These are phyloP conservation scores for Nothocercus nigrocapillus DNA, from an alignment of 2,113 vertebrate species.

Conservation along the genomic window DNA sequence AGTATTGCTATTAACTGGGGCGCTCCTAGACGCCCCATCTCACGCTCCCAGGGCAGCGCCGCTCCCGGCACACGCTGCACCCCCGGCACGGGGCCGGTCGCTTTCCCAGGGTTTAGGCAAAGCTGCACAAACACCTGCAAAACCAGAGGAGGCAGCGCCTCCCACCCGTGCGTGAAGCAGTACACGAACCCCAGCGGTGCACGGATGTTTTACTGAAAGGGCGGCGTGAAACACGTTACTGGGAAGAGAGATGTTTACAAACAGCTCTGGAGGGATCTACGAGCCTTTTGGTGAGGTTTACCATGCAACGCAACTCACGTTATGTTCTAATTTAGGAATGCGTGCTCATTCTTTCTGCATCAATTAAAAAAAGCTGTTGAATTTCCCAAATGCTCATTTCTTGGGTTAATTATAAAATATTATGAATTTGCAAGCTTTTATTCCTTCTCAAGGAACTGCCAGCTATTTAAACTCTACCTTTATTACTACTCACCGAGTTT, in stretches of 20 bases:
- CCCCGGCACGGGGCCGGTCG: too few relatives aligned
- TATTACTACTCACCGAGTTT: conserved; percentile 64
- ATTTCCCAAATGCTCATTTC: conserved; percentile 57
- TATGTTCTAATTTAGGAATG: conserved; percentile 39
- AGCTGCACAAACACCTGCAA: background rate
- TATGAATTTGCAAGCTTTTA: conserved; percentile 64
- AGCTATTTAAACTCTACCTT: conserved; percentile 64
- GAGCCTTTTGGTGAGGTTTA: conserved; percentile 18
- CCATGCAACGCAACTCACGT: conserved; percentile 20
- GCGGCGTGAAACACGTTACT: background rate
- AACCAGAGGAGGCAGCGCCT: background rate
- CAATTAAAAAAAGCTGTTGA: background rate
- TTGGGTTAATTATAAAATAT: conserved; percentile 58
- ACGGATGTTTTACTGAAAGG: background rate
- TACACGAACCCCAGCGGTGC: background rate
- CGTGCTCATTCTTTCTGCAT: background rate
- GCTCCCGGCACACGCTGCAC: too few relatives aligned
- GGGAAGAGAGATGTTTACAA: background rate
- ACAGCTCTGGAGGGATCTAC: background rate
- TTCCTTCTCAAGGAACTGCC: conserved; percentile 68
- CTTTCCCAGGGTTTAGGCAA: too few relatives aligned
- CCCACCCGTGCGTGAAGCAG: background rate
- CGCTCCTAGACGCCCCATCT: too few relatives aligned
- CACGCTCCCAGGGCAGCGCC: too few relatives aligned
- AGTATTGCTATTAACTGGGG: too few relatives aligned